Base-by-base conservation (phyloP, 2,113 vertebrate species). In the Cercocebus atys region DNA sequence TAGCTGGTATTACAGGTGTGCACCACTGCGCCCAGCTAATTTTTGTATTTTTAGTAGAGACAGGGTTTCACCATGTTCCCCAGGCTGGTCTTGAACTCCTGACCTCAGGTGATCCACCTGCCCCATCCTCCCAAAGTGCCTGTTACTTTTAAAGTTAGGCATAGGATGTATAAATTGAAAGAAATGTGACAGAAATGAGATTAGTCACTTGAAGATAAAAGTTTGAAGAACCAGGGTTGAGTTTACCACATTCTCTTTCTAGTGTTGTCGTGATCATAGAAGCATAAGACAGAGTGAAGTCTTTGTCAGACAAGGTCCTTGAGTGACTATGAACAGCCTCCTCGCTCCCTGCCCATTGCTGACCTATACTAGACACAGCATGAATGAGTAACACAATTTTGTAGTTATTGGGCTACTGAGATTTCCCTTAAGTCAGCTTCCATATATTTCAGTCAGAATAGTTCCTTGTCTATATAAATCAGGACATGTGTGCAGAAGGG, bases 181-280 rank as follows among this genome's bases (percentile, higher is more conserved):
- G n/a, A 75, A 86, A 82, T 78, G 68, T 83, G 38, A 88, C 10
- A 92, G 81, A 94, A 92, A 20, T 82, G 66, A 57, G 10, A 50
- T 14, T n/a, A 47, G 1, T 90, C n/a, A 50, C 35, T 89, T 88
- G 70, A 92, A 97, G 22, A 57, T 45, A 89, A 75, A 95, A 73
- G 30, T 23, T 45, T 76, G 55, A 82, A 66, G 66, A 78, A 23
- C 35, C 32, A 82, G 38, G 14, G n/a, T 61, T 75, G 64, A 75
- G 17, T 73, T 72, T 30, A 55, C 22, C 64, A n/a, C 47, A 78
- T 61, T 88, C 40, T 70, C 5, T 88, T 73, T 84, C n/a, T 57
- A 61, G 38, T 61, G 27, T 6, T 88, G 32, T 57, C 5, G 5
- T 61, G 23, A 30, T 70, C 55, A 27, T 57, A 68, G 47, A 59